A percentile compares a stretch with the other conserved stretches of the same genome.
Evolutionary conservation across 2,113 vertebrate genomes (phyloP).

Genomic region (Electrona antarctica): DNA sequence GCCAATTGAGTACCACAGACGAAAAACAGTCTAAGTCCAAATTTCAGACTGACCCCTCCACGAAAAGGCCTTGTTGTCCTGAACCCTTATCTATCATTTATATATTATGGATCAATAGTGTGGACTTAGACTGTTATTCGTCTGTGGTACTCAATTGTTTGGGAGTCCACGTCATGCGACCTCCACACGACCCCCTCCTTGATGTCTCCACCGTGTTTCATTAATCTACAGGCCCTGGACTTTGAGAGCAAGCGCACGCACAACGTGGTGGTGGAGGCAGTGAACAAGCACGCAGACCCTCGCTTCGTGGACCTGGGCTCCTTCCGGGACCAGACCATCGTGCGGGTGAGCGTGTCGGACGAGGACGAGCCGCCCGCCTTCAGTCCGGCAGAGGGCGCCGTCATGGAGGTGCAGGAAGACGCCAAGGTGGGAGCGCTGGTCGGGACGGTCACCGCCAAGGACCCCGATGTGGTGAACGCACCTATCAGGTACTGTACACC

Average conservation of each 20-base stretch:
- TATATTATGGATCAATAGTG: too few species aligned
- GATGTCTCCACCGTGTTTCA: neutral
- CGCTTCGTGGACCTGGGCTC: constrained; percentile 92
- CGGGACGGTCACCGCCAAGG: constrained; percentile 89
- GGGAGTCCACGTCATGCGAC: too few species aligned
- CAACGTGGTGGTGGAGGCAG: constrained; percentile 93
- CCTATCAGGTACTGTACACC: constrained; percentile 88
- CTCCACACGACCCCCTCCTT: too few species aligned
- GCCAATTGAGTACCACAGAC: too few species aligned
- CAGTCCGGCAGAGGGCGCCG: constrained; percentile 78
- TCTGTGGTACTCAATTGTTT: too few species aligned
- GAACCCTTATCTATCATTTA: too few species aligned
- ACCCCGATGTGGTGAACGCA: constrained; percentile 90
- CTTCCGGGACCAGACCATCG: constrained; percentile 94
- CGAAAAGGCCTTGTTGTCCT: too few species aligned
- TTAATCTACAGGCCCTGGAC: constrained; percentile 84
- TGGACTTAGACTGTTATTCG: too few species aligned
- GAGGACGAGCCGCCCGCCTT: constrained; percentile 93
- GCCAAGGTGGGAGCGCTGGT: constrained; percentile 88
- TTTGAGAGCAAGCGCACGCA: constrained; percentile 91
- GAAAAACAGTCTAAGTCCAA: too few species aligned
- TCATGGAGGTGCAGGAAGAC: constrained; percentile 95
- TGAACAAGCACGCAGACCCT: constrained; percentile 94
- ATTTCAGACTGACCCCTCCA: too few species aligned
- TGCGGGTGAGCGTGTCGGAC: constrained; percentile 89